Evolutionary conservation across 2,888 invertebrate genomes (phyloP).

Genomic region (Steromphala cineraria): DNA sequence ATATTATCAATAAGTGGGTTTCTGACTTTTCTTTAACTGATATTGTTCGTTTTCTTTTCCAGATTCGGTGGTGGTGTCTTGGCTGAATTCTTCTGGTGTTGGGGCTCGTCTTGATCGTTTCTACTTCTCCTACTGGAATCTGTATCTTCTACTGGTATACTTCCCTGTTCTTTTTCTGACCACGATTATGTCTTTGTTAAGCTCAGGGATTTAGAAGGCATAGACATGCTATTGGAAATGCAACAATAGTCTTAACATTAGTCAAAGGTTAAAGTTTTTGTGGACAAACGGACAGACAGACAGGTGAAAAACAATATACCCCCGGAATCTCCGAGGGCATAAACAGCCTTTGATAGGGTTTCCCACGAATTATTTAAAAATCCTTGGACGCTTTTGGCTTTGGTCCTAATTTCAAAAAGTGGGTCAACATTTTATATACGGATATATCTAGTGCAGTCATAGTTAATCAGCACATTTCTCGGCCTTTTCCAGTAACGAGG

Average conservation of each 20-base stretch:
- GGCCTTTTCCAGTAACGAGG: not conserved
- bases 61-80: not conserved
- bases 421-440: conserved; percentile 44
- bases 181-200: conserved; percentile 19
- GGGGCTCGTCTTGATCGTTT: not conserved
- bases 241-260: not conserved
- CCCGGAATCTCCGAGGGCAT: too few species aligned
- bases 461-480: conserved; percentile 39
- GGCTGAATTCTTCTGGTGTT: not conserved
- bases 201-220: conserved; percentile 20
- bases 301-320: too few species aligned
- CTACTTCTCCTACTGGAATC: not conserved
- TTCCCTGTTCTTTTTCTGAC: not conserved
- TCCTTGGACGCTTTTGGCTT: conserved; percentile 40
- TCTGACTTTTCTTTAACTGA: conserved; percentile 7
- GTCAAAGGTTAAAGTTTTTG: too few species aligned
- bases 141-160: not conserved
- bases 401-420: conserved; percentile 36
- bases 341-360: conserved; percentile 24
- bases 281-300: too few species aligned
- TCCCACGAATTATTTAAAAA: conserved; percentile 40
- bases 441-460: conserved; percentile 32
- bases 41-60: not conserved
- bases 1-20: not conserved
- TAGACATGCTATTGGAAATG: not conserved